A percentile compares a stretch with the other conserved stretches of the same genome.
Evolutionary conservation across 1,140 invertebrate species (phyloP).

Genomic region (Cherax quadricarinatus): DNA sequence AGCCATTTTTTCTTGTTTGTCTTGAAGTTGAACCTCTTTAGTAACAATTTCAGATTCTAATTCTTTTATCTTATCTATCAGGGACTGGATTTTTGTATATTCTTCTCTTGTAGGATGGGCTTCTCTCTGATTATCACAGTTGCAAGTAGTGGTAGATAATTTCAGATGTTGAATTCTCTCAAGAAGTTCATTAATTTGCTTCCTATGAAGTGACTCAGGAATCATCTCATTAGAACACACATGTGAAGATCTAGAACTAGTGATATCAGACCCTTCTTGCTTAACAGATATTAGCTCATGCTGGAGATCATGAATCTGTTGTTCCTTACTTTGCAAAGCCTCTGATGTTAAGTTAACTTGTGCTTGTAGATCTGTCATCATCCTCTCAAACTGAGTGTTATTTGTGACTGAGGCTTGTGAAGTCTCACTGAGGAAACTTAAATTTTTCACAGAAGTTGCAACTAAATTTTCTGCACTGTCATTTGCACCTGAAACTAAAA

Average conservation of each 20-base stretch:
- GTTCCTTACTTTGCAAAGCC: constrained; percentile 46
- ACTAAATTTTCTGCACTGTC: neutral
- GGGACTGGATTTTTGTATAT: neutral
- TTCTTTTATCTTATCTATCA: constrained; percentile 29
- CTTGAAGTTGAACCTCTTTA: constrained; percentile 40
- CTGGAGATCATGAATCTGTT: constrained; percentile 46
- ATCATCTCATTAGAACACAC: neutral
- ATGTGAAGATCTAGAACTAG: neutral
- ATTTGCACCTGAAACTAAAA: neutral
- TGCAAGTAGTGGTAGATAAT: neutral
- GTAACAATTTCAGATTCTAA: constrained; percentile 27
- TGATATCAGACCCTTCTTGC: neutral
- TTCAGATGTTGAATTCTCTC: constrained; percentile 24
- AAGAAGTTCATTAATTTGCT: constrained; percentile 37
- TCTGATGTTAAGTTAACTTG: constrained; percentile 49
- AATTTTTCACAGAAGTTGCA: neutral
- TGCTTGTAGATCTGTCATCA: constrained; percentile 50
- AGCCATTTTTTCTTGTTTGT: constrained; percentile 26
- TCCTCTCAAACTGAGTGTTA: constrained; percentile 41
- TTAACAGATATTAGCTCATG: neutral
- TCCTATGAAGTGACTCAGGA: constrained; percentile 2
- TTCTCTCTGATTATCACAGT: constrained; percentile 2
- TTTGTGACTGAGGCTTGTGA: constrained; percentile 19
- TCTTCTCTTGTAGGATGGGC: neutral
- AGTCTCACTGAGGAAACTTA: neutral